Conservation (phyloP, 2,797 vertebrate species). For the Argya squamiceps region DNA sequence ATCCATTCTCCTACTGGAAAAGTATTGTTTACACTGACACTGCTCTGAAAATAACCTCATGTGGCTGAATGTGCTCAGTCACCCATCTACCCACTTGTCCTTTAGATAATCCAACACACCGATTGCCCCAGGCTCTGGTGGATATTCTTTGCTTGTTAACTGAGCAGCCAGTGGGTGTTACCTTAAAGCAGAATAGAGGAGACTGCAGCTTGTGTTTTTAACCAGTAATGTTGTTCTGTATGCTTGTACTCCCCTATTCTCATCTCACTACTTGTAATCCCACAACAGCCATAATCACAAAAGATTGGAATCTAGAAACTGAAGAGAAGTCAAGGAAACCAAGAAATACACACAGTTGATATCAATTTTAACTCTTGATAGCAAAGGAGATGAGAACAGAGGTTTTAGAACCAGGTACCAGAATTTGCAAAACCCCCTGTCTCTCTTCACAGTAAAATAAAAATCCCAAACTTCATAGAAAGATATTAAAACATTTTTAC, state of each 20-base stretch:
- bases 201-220: background rate
- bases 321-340: background rate
- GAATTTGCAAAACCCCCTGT: background rate
- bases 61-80: background rate
- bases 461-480: fast-evolving
- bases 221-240: background rate
- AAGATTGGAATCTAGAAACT: background rate
- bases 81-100: background rate
- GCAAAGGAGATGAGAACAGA: background rate
- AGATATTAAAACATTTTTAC: background rate
- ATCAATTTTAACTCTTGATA: background rate
- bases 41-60: background rate
- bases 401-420: background rate
- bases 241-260: background rate
- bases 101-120: background rate
- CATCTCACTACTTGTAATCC: background rate
- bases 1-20: background rate
- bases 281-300: background rate
- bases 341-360: fast-evolving
- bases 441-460: background rate
- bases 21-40: background rate
- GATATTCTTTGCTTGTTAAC: background rate
- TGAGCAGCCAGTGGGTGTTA: background rate
- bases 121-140: background rate
- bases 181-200: background rate